Conservation (phyloP, 2,797 vertebrate genomes). For the Spondyliosoma cantharus region DNA sequence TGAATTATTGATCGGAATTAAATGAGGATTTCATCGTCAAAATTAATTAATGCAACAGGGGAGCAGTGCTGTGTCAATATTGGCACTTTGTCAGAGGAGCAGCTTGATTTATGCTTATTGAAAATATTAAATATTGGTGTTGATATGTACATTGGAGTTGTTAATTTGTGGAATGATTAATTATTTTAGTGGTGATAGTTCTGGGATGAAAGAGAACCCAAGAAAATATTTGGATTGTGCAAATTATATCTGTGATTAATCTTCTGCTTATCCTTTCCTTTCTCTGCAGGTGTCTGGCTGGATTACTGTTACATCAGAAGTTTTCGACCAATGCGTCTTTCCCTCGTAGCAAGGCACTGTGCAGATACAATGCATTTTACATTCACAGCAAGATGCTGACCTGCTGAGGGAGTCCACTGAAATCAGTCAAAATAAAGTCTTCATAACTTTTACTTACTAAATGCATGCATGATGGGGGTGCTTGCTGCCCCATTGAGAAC, state of each 20-base stretch:
- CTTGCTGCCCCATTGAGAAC: too few relatives aligned
- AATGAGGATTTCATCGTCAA: conserved; percentile 66
- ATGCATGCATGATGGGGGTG: too few relatives aligned
- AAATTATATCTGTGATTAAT: conserved; percentile 17
- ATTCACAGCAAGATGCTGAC: not conserved
- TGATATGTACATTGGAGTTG: conserved; percentile 14
- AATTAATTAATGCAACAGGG: conserved; percentile 58
- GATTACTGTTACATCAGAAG: not conserved
- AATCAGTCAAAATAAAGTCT: not conserved
- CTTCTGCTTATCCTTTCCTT: not conserved
- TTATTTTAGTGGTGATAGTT: conserved; percentile 12
- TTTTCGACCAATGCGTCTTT: not conserved
- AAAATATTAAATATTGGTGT: conserved; percentile 25
- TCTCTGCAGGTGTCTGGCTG: conserved; percentile 4
- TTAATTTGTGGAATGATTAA: conserved; percentile 1
- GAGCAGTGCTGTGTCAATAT: conserved; percentile 48
- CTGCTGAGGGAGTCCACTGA: not conserved
- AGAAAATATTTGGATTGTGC: not conserved
- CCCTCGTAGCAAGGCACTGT: conserved; percentile 16
- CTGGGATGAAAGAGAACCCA: not conserved
- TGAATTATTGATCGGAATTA: conserved; percentile 77
- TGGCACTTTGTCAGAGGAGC: conserved; percentile 42
- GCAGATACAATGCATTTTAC: not conserved
- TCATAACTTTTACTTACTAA: not conserved
- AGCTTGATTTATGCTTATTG: conserved; percentile 28